Conservation (phyloP, 2,797 vertebrate genomes). For the Syngnathus acus region DNA sequence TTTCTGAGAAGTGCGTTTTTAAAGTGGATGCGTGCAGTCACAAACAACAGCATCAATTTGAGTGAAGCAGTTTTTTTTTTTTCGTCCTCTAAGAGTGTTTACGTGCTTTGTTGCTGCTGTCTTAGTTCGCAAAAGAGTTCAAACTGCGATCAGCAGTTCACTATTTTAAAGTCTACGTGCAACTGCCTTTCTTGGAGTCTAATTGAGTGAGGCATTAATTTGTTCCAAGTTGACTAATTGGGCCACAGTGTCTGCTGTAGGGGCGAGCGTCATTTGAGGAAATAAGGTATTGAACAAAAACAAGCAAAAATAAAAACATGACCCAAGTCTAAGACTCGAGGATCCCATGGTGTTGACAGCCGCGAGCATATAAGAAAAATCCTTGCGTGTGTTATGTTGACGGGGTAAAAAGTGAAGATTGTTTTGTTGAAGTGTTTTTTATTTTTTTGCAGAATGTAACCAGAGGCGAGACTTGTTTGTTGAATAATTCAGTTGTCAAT, state of each 20-base stretch:
- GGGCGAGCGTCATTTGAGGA: background rate
- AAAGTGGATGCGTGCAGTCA: too few relatives aligned
- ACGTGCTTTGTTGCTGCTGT: background rate
- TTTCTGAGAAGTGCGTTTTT: too few relatives aligned
- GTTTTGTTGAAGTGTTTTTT: slow-evolving; percentile 1
- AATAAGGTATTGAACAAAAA: background rate
- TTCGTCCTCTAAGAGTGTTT: background rate
- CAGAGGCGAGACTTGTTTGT: slow-evolving; percentile 34
- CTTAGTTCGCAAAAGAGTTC: background rate
- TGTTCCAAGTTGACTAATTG: background rate
- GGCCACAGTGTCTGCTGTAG: background rate
- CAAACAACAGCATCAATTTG: background rate
- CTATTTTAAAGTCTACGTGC: background rate
- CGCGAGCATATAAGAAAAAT: background rate
- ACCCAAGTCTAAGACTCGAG: background rate
- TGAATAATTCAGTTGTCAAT: slow-evolving; percentile 47
- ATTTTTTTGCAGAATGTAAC: background rate
- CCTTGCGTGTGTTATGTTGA: background rate
- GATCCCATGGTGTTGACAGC: background rate
- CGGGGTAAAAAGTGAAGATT: slow-evolving; percentile 5
- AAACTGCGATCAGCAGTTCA: background rate
- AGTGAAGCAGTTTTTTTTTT: background rate
- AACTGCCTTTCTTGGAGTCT: background rate
- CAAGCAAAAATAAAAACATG: background rate
- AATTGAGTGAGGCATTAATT: background rate